phyloP scores from a whole-genome alignment of 2,113 vertebrate species.

The Herpailurus yagouaroundi region DNA sequence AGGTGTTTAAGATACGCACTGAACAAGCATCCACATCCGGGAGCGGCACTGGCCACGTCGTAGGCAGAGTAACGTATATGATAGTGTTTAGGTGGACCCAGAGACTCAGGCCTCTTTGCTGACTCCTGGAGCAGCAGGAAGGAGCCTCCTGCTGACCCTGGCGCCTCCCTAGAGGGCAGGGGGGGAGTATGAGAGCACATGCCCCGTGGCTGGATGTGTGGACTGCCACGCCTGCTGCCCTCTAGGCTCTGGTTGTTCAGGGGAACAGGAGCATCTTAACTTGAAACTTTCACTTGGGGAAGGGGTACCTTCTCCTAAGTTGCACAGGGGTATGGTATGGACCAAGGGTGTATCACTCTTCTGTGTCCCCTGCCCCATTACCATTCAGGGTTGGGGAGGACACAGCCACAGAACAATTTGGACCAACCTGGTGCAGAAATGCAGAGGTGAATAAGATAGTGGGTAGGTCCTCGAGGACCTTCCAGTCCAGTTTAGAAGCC shows the following conservation, averaged over 20 bases:
- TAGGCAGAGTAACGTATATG: not conserved
- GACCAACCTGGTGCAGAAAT: not conserved
- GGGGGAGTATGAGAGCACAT: not conserved
- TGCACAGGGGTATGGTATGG: not conserved
- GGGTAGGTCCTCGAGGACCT: not conserved
- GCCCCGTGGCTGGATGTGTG: not conserved
- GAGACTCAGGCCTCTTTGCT: not conserved
- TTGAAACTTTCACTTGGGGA: not conserved
- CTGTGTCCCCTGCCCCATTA: not conserved
- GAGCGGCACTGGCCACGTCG: fast-evolving
- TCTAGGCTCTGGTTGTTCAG: not conserved
- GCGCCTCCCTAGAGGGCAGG: not conserved
- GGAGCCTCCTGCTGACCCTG: not conserved
- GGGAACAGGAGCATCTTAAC: not conserved
- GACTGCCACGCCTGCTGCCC: not conserved
- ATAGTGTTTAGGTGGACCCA: not conserved
- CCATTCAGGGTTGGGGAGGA: not conserved
- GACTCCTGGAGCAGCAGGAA: not conserved
- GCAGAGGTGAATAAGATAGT: not conserved
- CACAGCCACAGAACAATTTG: not conserved
- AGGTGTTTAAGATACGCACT: not conserved
- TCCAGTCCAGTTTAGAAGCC: not conserved
- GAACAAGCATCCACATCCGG: not conserved
- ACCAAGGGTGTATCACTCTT: no score
- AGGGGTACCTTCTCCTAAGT: not conserved